A percentile compares a stretch with the other conserved stretches of the same genome.
phyloP scores from a whole-genome alignment of 2,113 vertebrate species.

The Ailurus styani region DNA sequence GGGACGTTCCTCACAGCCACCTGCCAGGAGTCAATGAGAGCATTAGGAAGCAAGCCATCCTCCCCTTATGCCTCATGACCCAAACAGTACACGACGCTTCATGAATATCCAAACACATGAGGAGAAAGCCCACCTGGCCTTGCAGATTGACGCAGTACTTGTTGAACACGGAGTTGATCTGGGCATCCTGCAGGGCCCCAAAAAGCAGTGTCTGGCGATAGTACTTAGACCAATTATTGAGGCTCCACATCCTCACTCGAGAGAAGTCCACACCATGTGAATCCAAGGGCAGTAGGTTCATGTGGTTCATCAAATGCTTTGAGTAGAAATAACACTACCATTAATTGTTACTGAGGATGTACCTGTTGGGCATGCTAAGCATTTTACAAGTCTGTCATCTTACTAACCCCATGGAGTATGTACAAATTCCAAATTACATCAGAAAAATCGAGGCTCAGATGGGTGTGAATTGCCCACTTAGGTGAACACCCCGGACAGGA shows the following conservation, averaged over 20 bases:
- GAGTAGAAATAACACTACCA: slow-evolving; percentile 76
- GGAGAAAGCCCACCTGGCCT: slow-evolving; percentile 87
- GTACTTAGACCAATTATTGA: slow-evolving; percentile 91
- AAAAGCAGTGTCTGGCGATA: slow-evolving; percentile 96
- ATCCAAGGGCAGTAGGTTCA: slow-evolving; percentile 93
- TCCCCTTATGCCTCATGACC: not conserved
- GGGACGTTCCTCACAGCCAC: slow-evolving; percentile 87
- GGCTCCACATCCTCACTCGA: slow-evolving; percentile 93
- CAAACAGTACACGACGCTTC: not conserved
- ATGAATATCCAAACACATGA: not conserved
- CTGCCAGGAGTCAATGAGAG: slow-evolving; percentile 70
- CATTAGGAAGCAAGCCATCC: not conserved
- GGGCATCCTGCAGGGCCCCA: slow-evolving; percentile 91
- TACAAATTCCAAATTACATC: not conserved
- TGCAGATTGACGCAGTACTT: slow-evolving; percentile 90
- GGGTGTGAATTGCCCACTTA: not conserved
- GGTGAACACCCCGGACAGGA: not conserved
- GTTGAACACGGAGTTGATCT: slow-evolving; percentile 92
- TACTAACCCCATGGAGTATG: not conserved
- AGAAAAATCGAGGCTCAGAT: not conserved
- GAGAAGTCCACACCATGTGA: slow-evolving; percentile 97
- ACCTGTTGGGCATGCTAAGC: too few species aligned
- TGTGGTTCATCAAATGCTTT: slow-evolving; percentile 92
- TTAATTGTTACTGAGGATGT: not conserved
- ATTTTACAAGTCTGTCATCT: not conserved